phyloP scores from a whole-genome alignment of 2,797 vertebrate species.

The Pyrocephalus nanus region DNA sequence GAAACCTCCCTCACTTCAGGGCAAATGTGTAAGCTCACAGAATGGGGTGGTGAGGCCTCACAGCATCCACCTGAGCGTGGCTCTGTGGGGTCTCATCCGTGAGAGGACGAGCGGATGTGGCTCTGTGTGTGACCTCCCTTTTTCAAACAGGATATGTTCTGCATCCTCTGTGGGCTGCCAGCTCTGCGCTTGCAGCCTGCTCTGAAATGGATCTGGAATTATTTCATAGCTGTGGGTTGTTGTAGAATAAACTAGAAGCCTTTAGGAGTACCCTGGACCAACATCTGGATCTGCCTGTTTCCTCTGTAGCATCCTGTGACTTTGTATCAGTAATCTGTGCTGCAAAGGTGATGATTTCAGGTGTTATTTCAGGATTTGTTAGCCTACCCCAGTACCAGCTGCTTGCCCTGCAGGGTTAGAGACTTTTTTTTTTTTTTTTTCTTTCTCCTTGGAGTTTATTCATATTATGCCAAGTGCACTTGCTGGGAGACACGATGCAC shows the following conservation, averaged over 20 bases:
- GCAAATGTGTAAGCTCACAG: neutral
- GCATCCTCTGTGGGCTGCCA: neutral
- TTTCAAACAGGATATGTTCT: slow-evolving; percentile 26
- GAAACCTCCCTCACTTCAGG: neutral
- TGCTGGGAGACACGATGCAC: neutral
- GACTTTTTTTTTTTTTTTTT: neutral
- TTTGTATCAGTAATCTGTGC: rapidly evolving
- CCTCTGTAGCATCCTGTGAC: neutral
- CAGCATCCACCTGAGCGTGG: neutral
- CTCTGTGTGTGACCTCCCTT: neutral
- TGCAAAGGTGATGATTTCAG: neutral
- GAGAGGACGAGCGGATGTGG: neutral
- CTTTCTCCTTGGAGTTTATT: neutral
- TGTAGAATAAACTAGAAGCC: neutral
- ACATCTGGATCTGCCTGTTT: neutral
- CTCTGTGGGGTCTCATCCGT: neutral
- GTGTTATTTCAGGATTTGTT: neutral
- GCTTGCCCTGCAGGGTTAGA: neutral
- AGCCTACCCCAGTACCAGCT: neutral
- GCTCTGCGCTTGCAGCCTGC: neutral
- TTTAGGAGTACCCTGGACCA: neutral
- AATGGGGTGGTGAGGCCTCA: neutral
- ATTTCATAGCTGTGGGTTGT: neutral
- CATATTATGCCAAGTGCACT: neutral
- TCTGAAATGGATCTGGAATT: neutral